These are phyloP conservation scores for Myotis daubentonii DNA, from an alignment of 2,797 vertebrate species.

Conservation along the genomic window DNA sequence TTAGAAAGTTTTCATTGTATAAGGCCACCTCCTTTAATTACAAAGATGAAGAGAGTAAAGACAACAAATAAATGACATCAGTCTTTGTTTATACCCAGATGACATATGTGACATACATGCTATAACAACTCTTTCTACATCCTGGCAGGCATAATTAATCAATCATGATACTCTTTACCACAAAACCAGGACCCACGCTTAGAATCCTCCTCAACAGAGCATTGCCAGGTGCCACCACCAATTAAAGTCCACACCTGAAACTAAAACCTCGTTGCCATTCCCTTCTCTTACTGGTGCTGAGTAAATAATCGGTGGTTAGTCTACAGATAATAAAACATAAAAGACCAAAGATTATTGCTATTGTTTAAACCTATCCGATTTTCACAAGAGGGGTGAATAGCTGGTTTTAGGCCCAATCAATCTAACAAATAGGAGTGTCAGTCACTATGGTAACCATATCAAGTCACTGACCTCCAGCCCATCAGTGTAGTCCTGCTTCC, in stretches of 20 bases:
- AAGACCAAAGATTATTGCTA: neutral
- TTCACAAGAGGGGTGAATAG: neutral
- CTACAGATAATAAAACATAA: neutral
- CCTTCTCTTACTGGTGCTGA: neutral
- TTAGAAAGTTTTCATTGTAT: neutral
- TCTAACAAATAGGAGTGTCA: neutral
- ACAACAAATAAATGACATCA: neutral
- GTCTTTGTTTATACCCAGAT: neutral
- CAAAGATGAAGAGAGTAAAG: neutral
- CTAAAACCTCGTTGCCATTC: neutral
- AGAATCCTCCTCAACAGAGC: neutral
- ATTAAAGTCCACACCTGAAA: neutral
- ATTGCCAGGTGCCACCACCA: neutral
- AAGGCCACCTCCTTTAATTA: neutral
- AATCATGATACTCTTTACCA: neutral
- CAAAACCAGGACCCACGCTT: neutral
- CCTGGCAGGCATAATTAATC: neutral
- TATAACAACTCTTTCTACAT: neutral
- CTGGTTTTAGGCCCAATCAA: neutral
- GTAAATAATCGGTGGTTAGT: neutral
- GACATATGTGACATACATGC: accelerated
- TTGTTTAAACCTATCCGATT: neutral
- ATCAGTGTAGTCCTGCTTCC: neutral
- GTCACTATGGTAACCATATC: neutral
- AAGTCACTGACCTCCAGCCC: neutral